Evolutionary conservation across 2,113 vertebrate species (phyloP), one percentile per base, ranked within the genome.

Genomic region (Misgurnus anguillicaudatus): DNA sequence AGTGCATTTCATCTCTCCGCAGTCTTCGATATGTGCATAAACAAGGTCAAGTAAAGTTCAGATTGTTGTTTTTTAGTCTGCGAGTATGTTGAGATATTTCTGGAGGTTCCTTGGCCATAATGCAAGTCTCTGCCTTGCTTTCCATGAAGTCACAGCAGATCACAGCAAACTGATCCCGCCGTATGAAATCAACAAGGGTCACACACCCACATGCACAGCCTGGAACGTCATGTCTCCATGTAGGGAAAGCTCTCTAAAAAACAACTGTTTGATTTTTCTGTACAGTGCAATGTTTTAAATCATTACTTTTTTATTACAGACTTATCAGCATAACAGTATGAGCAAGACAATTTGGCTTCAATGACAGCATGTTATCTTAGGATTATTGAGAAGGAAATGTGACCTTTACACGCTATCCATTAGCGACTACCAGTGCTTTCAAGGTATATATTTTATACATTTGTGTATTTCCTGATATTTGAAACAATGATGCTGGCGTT

Each of bases 121-220:
- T 55, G 47, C 65, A 85, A 80, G 86, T 89, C 79, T 85, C 24
- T 31, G 24, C 84, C 74, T 63, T 78, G 82, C 81, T 85, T 90
- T 91, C 88, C 85, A 83, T 84, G 87, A 91, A 88, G 84, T 51
- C 85, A 39, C 70, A 69, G 64, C 62, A 65, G 61, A 38, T 53
- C 14, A 6, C 39, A 10, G 82, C 70, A 69, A 84, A 68, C 69
- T 79, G 81, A 86, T 82, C 79, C 60, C 63, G 60, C 57, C 19
- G 11, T 51, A 9, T 21, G 70, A 55, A 84, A 60, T 78, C 85
- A 84, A 85, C 83, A 86, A 71, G 80, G 17, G 42, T 39, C 21
- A 69, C 47, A 36, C 45, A 57, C 53, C 53, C 79, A 79, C 31
- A 75, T n/a, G 47, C 75, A 73, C 47, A 16, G 63, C 64, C 60